phyloP scores from a whole-genome alignment of 2,888 invertebrate genomes.

The Camptogramma bilineatum region DNA sequence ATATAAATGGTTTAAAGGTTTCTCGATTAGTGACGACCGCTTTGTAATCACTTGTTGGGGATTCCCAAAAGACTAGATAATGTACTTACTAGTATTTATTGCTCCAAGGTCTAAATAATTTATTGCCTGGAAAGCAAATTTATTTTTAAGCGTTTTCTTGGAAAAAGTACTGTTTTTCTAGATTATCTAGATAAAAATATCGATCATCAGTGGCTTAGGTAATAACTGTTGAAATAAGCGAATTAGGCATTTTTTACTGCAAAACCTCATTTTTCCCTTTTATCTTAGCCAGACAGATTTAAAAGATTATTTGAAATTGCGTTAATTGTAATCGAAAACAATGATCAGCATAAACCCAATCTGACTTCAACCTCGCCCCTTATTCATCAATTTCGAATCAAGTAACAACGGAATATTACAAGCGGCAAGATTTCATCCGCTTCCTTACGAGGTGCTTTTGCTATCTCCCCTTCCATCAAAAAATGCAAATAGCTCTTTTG shows the following conservation, averaged over 20 bases:
- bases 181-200: no score
- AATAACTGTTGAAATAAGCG: no score
- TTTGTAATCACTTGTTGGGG: no score
- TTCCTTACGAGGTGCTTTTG: conserved; percentile 23
- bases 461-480: conserved; percentile 43
- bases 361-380: conserved; percentile 9
- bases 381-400: conserved; percentile 25
- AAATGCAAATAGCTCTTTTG: conserved; percentile 48
- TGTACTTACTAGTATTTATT: no score
- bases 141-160: no score
- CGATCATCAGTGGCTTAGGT: no score
- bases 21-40: no score
- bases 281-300: background rate
- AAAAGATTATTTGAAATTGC: background rate
- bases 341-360: background rate
- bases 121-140: no score
- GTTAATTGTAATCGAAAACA: conserved; percentile 5
- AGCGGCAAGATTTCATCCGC: conserved; percentile 29
- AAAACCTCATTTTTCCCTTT: background rate
- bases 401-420: conserved; percentile 30
- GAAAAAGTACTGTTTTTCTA: no score
- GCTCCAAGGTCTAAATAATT: no score
- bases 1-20: no score
- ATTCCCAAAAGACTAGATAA: no score
- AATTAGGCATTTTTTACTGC: background rate